Evolutionary conservation across 2,113 vertebrate species (phyloP).

Genomic region (Gnathonemus longibarbis): DNA sequence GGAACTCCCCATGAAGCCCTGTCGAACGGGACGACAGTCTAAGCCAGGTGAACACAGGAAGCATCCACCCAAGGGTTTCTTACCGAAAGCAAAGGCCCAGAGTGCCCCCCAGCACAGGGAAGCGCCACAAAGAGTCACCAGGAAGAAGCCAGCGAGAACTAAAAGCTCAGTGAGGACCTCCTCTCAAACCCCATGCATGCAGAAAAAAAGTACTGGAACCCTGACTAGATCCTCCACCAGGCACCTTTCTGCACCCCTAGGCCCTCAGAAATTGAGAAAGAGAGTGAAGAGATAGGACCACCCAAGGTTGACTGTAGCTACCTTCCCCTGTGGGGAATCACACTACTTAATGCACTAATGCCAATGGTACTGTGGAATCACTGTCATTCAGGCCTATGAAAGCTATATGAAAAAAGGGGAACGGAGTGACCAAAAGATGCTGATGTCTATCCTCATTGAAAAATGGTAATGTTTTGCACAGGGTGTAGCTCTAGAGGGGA

Average conservation of each 20-base stretch:
- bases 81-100: conserved; percentile 10
- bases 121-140: not conserved
- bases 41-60: not conserved
- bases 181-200: conserved; percentile 23
- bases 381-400: not conserved
- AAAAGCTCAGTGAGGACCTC: conserved; percentile 21
- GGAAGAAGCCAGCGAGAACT: not conserved
- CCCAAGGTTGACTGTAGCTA: not conserved
- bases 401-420: not conserved
- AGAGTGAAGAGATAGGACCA: conserved; percentile 12
- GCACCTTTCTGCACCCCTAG: not conserved
- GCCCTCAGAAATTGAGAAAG: conserved; percentile 22
- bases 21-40: not conserved
- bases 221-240: conserved; percentile 13
- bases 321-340: conserved; percentile 7
- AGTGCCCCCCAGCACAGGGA: not conserved
- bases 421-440: not conserved
- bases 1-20: conserved; percentile 8
- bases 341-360: not conserved
- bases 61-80: not conserved
- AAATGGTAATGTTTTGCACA: conserved; percentile 40
- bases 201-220: conserved; percentile 6
- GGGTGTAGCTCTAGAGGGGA: conserved; percentile 16
- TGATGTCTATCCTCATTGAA: conserved; percentile 13
- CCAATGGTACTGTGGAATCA: not conserved